A percentile compares a stretch with the other conserved stretches of the same genome.
Evolutionary conservation across 2,113 vertebrate genomes (phyloP).

Genomic region (Micromys minutus): DNA sequence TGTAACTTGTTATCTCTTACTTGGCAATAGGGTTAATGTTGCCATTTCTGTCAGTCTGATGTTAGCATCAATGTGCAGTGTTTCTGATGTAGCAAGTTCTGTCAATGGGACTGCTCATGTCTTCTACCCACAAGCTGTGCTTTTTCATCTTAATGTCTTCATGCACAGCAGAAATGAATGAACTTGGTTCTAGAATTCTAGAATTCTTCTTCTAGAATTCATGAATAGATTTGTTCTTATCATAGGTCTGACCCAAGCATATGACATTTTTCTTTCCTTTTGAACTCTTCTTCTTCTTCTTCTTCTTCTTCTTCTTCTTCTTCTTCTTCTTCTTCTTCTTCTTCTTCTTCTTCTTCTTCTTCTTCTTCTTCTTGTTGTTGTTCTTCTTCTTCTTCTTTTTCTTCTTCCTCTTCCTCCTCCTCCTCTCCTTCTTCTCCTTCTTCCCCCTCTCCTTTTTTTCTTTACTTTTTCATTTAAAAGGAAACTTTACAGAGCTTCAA

Average conservation of each 20-base stretch:
- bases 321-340: neutral
- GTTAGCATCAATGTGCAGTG: neutral
- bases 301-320: no score
- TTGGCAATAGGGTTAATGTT: neutral
- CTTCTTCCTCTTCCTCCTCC: no score
- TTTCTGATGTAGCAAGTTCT: neutral
- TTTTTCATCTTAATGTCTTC: neutral
- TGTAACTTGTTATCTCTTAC: neutral
- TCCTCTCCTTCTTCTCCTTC: no score
- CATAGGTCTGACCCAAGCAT: neutral
- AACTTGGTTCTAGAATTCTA: no score
- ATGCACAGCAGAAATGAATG: neutral
- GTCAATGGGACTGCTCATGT: neutral
- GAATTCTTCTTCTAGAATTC: neutral
- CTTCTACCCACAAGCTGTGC: neutral
- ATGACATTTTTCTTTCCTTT: neutral
- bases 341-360: neutral
- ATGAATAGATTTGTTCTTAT: neutral
- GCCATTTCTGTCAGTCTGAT: neutral
- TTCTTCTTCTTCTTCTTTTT: no score
- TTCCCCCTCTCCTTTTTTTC: neutral
- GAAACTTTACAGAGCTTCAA: neutral
- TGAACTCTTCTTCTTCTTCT: neutral
- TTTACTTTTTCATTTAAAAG: neutral
- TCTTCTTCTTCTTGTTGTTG: no score